Evolutionary conservation across 2,797 vertebrate genomes (phyloP).

Genomic region (Rhinophrynus dorsalis): DNA sequence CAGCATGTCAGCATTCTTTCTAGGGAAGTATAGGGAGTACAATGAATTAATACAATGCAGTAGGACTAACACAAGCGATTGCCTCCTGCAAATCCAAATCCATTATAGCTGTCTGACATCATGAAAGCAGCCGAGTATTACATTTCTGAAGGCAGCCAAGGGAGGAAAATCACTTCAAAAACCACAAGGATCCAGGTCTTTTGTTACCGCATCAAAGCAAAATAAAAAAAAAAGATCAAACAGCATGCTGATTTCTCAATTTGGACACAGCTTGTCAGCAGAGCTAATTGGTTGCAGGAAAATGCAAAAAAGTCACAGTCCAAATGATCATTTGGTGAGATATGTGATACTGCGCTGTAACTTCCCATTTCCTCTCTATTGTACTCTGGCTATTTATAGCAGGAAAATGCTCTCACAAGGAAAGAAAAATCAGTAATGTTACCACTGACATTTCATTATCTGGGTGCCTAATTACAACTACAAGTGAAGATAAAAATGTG

Average conservation of each 20-base stretch:
- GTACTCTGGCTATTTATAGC: conserved; percentile 30
- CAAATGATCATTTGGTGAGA: conserved; percentile 33
- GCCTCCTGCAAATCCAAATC: background rate
- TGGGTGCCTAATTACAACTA: conserved; percentile 6
- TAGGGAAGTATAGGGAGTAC: too few relatives aligned
- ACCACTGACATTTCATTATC: conserved; percentile 35
- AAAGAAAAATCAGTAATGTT: background rate
- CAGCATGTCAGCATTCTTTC: too few relatives aligned
- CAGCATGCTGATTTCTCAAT: conserved; percentile 26
- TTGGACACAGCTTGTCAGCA: conserved; percentile 40
- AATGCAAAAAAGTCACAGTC: conserved; percentile 20
- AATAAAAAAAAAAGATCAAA: conserved; percentile 42
- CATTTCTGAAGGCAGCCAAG: conserved; percentile 12
- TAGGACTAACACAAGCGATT: background rate
- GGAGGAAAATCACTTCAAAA: conserved; percentile 16
- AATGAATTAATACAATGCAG: background rate
- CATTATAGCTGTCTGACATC: background rate
- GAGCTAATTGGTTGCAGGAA: conserved; percentile 45
- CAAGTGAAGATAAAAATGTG: conserved; percentile 26
- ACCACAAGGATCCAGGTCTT: conserved; percentile 35
- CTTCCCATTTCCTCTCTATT: conserved; percentile 38
- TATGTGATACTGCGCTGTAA: conserved; percentile 13
- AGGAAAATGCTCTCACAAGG: background rate
- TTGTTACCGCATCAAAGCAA: conserved; percentile 42
- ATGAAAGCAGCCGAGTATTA: background rate